phyloP scores from a whole-genome alignment of 2,113 vertebrate genomes.

The Spea multiplicata region DNA sequence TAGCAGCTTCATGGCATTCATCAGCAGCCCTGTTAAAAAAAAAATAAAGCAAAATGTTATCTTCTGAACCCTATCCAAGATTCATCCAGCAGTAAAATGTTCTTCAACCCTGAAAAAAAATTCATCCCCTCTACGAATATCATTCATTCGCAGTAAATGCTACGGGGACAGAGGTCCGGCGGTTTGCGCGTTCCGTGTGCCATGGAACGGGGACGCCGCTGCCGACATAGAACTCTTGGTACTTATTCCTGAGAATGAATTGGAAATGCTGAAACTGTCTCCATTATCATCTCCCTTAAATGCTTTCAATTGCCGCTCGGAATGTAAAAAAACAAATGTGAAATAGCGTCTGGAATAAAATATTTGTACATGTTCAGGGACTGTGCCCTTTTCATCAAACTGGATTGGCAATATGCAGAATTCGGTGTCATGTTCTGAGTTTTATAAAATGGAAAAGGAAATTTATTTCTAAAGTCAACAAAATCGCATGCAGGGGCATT shows the following conservation, averaged over 20 bases:
- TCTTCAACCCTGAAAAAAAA: constrained; percentile 6
- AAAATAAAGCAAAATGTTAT: neutral
- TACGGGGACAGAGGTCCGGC: neutral
- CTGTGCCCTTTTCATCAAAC: constrained; percentile 18
- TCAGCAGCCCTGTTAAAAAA: too few species aligned
- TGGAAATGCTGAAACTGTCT: constrained; percentile 34
- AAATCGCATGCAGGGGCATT: constrained; percentile 31
- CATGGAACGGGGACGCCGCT: constrained; percentile 17
- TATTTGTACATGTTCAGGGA: constrained; percentile 4
- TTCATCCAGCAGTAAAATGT: constrained; percentile 31
- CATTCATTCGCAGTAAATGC: constrained; percentile 37
- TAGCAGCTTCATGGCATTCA: too few species aligned
- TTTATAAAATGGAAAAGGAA: constrained; percentile 35
- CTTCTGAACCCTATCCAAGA: neutral
- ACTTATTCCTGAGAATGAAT: constrained; percentile 27
- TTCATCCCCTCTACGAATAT: constrained; percentile 26
- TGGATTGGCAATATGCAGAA: constrained; percentile 2
- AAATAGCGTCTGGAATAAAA: constrained; percentile 22
- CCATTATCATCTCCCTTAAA: constrained; percentile 43
- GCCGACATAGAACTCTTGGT: constrained; percentile 5
- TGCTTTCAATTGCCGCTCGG: constrained; percentile 25
- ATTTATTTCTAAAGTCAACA: constrained; percentile 33
- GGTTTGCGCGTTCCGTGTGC: constrained; percentile 14
- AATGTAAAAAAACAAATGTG: constrained; percentile 38
- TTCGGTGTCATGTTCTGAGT: constrained; percentile 24